Base-by-base conservation (phyloP, 2,113 vertebrate genomes). In the Galbula dea region DNA sequence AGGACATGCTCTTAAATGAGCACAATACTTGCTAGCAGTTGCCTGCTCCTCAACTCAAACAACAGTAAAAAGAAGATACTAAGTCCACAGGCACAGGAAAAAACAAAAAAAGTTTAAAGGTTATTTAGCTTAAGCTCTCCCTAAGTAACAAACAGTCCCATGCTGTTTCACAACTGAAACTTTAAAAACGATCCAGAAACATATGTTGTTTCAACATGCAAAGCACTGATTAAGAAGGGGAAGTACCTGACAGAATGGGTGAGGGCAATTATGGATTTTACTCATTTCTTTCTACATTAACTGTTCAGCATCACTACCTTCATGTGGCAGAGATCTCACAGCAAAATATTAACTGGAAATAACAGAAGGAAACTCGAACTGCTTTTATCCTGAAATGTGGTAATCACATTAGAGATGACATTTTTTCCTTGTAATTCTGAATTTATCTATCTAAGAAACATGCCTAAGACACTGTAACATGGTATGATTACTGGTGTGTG, bases 221-320 rank as follows among this genome's bases (percentile, higher is more conserved):
- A 62, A 43, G 30, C 37, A 52, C 12, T 83, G 80, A 89, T 62
- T 83, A 86, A 83, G 90, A 95, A 86, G 74, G 77, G 26, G 84
- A 92, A 94, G 88, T 79, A 80, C 88, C 54, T 88, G 86, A 78
- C 62, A 95, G 94, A 94, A 73, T 5, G 7, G n/a, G 66, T 54
- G 54, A 95, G 88, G 74, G 15, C 49, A 83, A 74, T 69, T 76
- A 91, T 4, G 39, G 48, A 68, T 80, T 86, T 79, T 84, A 65
- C 52, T 43, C 7, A 66, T 85, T 73, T 86, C 83, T 83, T 96
- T 66, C n/a, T 57, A 73, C 27, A 39, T 55, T 79, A 90, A 86
- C 55, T 79, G 86, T 17, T 89, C 58, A 65, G 67, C 30, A 91
- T 36, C 68, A 46, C 68, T n/a, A 81, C 46, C 68, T 74, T 86